Conservation (phyloP, 1,140 invertebrate species). For the Onthophagus taurus region DNA sequence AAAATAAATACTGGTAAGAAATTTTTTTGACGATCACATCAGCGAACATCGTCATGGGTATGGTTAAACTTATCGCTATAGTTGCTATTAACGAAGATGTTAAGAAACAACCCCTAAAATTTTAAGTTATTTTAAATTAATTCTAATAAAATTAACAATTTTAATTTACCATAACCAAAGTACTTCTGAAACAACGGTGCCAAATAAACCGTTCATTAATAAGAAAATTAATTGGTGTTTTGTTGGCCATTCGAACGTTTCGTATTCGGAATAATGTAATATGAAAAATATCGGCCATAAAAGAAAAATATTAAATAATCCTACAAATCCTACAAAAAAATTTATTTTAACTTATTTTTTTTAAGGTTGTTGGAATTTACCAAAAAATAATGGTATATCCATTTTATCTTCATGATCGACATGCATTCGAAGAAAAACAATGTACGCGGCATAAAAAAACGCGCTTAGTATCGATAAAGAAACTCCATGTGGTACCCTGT, state of each 20-base stretch:
- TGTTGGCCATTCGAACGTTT: slow-evolving; percentile 74
- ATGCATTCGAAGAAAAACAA: slow-evolving; percentile 71
- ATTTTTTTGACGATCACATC: slow-evolving; percentile 69
- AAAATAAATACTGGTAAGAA: slow-evolving; percentile 65
- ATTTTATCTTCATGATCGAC: slow-evolving; percentile 80
- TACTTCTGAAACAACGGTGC: slow-evolving; percentile 76
- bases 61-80: slow-evolving; percentile 69
- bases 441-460: slow-evolving; percentile 74
- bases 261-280: slow-evolving; percentile 65
- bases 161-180: slow-evolving; percentile 71
- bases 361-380: slow-evolving; percentile 38
- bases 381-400: slow-evolving; percentile 86
- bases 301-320: slow-evolving; percentile 69
- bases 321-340: slow-evolving; percentile 66
- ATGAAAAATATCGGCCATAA: slow-evolving; percentile 83
- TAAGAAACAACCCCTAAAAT: slow-evolving; percentile 74
- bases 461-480: slow-evolving; percentile 69
- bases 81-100: slow-evolving; percentile 82
- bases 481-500: slow-evolving; percentile 59
- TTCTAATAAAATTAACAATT: not conserved
- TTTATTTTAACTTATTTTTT: not conserved
- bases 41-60: slow-evolving; percentile 76
- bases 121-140: not conserved
- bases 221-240: slow-evolving; percentile 67
- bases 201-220: slow-evolving; percentile 75